These are phyloP conservation scores for Prenolepis imparis DNA, from an alignment of 2,888 invertebrate genomes.

Conservation along the genomic window DNA sequence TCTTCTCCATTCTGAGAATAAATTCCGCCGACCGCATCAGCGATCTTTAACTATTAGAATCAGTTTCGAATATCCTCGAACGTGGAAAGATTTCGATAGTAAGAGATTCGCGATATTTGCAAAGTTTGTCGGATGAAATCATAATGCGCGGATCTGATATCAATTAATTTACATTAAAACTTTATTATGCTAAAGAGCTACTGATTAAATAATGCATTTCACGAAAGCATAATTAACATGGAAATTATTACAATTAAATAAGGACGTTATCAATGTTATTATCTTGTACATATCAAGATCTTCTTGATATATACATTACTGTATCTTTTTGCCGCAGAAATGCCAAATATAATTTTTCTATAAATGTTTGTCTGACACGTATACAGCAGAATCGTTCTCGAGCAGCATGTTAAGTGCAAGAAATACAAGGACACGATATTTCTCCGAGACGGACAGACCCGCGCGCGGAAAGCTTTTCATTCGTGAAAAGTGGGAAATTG, in stretches of 20 bases:
- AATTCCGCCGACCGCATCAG: slow-evolving; percentile 53
- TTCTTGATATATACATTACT: neutral
- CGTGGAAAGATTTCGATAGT: neutral
- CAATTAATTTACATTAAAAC: neutral
- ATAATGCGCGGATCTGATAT: neutral
- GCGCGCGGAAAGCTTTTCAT: slow-evolving; percentile 67
- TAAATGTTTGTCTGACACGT: slow-evolving; percentile 1
- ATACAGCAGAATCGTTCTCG: neutral
- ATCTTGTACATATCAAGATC: neutral
- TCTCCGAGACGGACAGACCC: neutral
- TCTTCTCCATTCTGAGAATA: slow-evolving; percentile 62
- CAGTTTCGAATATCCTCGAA: slow-evolving; percentile 13
- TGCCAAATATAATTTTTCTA: neutral
- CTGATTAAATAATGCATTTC: neutral
- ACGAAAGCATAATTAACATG: neutral
- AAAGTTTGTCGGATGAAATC: neutral
- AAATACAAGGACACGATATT: neutral
- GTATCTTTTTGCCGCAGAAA: neutral
- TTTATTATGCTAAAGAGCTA: neutral
- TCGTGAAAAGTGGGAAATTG: slow-evolving; percentile 75
- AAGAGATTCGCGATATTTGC: neutral
- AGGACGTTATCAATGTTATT: neutral
- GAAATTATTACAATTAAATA: neutral
- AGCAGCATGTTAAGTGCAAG: neutral
- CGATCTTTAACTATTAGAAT: slow-evolving; percentile 41